Percentiles rank a stretch among this genome's conserved stretches.
These are phyloP conservation scores for Nycticebus coucang DNA, from an alignment of 2,113 vertebrate species.

Conservation along the genomic window DNA sequence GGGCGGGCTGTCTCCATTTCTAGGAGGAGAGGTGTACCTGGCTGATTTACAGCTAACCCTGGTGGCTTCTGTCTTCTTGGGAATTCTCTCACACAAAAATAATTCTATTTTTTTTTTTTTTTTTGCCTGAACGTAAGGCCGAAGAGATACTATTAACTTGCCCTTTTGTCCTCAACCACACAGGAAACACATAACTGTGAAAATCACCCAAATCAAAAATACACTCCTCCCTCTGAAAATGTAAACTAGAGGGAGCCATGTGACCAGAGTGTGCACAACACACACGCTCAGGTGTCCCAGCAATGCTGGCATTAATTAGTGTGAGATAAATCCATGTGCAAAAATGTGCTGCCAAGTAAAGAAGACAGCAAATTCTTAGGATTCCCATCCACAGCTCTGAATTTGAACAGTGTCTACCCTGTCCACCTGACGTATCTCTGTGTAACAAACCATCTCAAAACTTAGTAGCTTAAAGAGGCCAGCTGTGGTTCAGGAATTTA, in stretches of 20 bases:
- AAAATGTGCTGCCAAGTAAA: background rate
- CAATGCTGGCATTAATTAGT: background rate
- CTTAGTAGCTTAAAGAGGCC: background rate
- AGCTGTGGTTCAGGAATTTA: background rate
- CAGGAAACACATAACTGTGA: background rate
- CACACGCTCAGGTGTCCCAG: background rate
- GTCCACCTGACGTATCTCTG: background rate
- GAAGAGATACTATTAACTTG: background rate
- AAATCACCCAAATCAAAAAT: background rate
- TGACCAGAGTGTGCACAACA: background rate
- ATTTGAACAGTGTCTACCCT: background rate
- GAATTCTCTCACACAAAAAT: background rate
- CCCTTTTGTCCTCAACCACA: background rate
- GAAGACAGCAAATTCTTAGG: background rate
- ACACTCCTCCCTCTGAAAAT: background rate
- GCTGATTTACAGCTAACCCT: background rate
- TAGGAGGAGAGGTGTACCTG: background rate
- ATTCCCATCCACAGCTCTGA: background rate
- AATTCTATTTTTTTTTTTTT: background rate
- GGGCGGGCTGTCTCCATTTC: no score
- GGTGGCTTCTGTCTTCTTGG: background rate
- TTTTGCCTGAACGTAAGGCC: background rate
- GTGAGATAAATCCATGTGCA: background rate
- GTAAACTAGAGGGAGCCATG: background rate
- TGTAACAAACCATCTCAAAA: background rate